phyloP scores from a whole-genome alignment of 2,888 invertebrate genomes.

The Nematopogon swammerdamellus region DNA sequence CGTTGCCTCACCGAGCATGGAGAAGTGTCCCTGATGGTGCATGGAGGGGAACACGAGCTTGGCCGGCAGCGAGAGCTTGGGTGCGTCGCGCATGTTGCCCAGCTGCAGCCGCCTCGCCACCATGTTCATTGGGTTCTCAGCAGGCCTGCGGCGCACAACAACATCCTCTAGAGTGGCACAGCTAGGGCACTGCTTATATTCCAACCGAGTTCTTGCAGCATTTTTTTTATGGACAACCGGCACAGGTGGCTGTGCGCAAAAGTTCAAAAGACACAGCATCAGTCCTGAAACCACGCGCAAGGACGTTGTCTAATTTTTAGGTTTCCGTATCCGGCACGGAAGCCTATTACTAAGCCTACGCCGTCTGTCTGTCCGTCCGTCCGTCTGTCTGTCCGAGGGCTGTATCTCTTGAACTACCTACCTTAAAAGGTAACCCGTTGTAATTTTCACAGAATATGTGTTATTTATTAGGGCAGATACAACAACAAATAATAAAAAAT shows the following conservation, averaged over 20 bases:
- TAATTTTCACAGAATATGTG: no score
- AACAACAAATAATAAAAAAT: no score
- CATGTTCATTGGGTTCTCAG: constrained; percentile 90
- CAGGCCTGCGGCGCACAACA: constrained; percentile 54
- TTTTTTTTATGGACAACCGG: no score
- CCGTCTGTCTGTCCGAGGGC: no score
- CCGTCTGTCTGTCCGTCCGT: no score
- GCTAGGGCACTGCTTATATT: neutral
- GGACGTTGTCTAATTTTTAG: neutral
- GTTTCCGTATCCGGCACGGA: no score
- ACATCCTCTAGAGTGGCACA: neutral
- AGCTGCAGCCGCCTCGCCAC: constrained; percentile 91
- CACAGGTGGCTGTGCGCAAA: no score
- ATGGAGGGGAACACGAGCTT: constrained; percentile 97
- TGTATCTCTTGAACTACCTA: no score
- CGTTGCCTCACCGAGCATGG: constrained; percentile 85
- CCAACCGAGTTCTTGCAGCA: neutral
- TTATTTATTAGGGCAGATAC: no score
- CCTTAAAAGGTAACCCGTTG: no score
- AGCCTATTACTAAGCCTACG: no score
- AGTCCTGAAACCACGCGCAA: neutral
- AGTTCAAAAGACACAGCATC: neutral
- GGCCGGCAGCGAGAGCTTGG: constrained; percentile 93
- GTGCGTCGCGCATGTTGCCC: constrained; percentile 87
- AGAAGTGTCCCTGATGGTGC: constrained; percentile 95